A percentile compares a stretch with the other conserved stretches of the same genome.
Conservation (phyloP, 2,113 vertebrate species). For the Psilopsiagon aymara region DNA sequence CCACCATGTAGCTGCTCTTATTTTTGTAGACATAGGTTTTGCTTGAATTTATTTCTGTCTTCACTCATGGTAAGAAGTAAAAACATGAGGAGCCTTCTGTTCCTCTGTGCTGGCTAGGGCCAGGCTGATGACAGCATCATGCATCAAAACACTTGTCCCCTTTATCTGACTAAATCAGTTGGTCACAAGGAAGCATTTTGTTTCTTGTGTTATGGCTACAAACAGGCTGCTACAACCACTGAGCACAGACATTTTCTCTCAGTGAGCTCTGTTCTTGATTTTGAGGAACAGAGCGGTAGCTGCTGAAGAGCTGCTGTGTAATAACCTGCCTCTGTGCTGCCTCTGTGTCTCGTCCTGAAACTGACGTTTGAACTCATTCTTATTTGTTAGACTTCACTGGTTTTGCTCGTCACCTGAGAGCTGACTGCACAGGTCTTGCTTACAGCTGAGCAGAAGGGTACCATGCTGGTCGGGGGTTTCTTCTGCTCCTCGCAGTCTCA, state of each 20-base stretch:
- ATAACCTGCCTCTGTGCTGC: not conserved
- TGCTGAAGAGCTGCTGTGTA: conserved; percentile 6
- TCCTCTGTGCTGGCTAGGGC: rapidly evolving
- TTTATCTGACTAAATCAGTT: not conserved
- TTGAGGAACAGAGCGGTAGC: not conserved
- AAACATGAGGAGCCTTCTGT: not conserved
- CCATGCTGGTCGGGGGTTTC: not conserved
- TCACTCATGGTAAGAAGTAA: not conserved
- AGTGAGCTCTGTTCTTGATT: not conserved
- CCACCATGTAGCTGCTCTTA: not conserved
- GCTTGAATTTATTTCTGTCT: not conserved
- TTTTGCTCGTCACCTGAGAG: not conserved
- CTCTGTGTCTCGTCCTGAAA: not conserved
- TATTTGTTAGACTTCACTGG: not conserved
- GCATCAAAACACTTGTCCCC: not conserved
- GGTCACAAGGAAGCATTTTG: not conserved
- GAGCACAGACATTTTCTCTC: not conserved
- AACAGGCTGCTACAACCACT: not conserved
- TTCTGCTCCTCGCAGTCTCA: not conserved
- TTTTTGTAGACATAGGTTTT: not conserved
- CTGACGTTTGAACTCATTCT: not conserved
- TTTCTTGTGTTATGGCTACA: not conserved
- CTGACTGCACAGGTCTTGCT: not conserved
- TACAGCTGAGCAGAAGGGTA: not conserved
- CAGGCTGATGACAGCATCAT: not conserved